These are phyloP conservation scores for Hiodon tergisus DNA, from an alignment of 2,113 vertebrate genomes.

Conservation along the genomic window DNA sequence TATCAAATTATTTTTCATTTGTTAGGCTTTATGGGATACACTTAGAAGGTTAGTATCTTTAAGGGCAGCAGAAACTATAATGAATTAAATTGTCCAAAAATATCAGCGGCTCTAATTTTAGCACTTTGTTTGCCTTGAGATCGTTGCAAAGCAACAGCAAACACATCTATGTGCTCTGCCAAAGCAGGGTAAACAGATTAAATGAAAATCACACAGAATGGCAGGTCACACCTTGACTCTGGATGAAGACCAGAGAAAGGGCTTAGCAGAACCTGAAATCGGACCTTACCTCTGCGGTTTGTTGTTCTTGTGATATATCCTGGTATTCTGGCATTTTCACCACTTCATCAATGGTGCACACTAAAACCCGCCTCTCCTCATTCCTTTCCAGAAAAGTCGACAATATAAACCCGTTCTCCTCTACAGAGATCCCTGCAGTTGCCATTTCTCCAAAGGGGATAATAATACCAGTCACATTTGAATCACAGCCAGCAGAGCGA, in stretches of 20 bases:
- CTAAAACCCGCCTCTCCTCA: background rate
- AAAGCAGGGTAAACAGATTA: no score
- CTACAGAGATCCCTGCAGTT: background rate
- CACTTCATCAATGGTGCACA: constrained; percentile 11
- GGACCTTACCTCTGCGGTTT: background rate
- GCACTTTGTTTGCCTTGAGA: no score
- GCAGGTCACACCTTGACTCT: no score
- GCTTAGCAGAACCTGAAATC: background rate
- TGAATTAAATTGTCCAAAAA: no score
- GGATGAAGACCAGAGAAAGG: background rate
- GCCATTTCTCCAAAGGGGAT: background rate
- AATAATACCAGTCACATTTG: background rate
- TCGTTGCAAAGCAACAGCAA: no score
- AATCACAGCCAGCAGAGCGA: background rate
- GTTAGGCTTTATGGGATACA: no score
- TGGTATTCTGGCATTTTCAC: background rate
- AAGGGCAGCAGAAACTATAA: no score
- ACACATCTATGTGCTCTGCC: no score
- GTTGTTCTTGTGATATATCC: background rate
- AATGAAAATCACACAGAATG: no score
- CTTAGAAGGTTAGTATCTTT: no score
- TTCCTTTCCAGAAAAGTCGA: background rate
- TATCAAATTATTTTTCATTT: no score
- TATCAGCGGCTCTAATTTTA: no score
- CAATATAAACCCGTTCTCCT: background rate